phyloP scores from a whole-genome alignment of 2,113 vertebrate species.

The Oostethus manadensis region DNA sequence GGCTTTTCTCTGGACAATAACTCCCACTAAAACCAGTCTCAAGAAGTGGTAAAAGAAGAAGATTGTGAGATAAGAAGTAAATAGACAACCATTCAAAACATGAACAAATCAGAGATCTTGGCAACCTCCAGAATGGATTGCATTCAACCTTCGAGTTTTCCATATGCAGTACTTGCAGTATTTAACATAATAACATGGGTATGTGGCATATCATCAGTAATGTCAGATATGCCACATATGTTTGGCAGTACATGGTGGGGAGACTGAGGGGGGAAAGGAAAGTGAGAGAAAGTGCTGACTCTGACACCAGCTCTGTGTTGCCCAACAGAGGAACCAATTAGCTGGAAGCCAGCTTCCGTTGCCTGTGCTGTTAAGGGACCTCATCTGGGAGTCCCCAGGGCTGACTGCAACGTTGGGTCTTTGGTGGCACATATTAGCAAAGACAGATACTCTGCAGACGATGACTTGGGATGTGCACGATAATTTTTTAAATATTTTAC shows the following conservation, averaged over 20 bases:
- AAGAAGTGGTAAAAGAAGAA: too few relatives aligned
- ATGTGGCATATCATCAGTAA: slow-evolving; percentile 46
- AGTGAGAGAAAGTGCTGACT: slow-evolving; percentile 65
- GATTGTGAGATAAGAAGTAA: too few relatives aligned
- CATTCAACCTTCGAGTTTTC: slow-evolving; percentile 4
- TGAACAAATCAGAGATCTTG: not conserved
- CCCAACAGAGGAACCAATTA: slow-evolving; percentile 72
- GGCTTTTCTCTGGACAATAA: too few relatives aligned
- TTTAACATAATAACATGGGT: slow-evolving; percentile 58
- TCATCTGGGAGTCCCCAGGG: slow-evolving; percentile 60
- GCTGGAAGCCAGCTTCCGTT: slow-evolving; percentile 63
- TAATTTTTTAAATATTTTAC: not conserved
- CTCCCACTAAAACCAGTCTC: too few relatives aligned
- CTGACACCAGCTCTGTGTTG: slow-evolving; percentile 55
- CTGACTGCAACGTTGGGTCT: slow-evolving; percentile 57
- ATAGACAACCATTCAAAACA: not conserved
- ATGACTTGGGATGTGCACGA: slow-evolving; percentile 9
- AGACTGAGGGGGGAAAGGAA: slow-evolving; percentile 37
- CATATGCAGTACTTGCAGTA: slow-evolving; percentile 38
- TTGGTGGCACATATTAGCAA: slow-evolving; percentile 50
- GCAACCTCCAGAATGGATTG: not conserved
- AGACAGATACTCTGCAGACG: slow-evolving; percentile 46
- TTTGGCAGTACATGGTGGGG: slow-evolving; percentile 43
- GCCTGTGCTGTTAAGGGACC: slow-evolving; percentile 60
- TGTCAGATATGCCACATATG: slow-evolving; percentile 54